A percentile compares a stretch with the other conserved stretches of the same genome.
These are phyloP conservation scores for Mugil cephalus DNA, from an alignment of 2,113 vertebrate species.

Conservation along the genomic window DNA sequence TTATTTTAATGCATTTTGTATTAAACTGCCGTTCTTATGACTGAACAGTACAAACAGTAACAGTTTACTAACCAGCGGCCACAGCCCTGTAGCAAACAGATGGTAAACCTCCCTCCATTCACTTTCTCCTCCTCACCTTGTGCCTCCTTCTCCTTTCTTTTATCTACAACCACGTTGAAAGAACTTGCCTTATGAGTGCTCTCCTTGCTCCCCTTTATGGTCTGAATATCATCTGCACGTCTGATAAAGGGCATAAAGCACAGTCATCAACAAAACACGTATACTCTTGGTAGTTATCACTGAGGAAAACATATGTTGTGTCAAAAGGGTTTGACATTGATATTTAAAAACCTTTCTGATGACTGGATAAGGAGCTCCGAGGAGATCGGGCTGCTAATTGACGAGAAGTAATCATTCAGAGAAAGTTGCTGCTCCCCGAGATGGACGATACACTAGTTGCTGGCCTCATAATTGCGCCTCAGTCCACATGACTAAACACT, in stretches of 20 bases:
- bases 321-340: constrained; percentile 23
- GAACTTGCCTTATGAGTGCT: neutral
- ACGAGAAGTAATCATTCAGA: constrained; percentile 42
- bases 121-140: neutral
- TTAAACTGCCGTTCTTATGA: too few species aligned
- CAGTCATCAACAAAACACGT: constrained; percentile 35
- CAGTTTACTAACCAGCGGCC: too few species aligned
- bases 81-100: too few species aligned
- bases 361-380: constrained; percentile 6
- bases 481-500: constrained; percentile 17
- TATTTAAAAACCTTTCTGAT: constrained; percentile 21
- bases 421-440: constrained; percentile 10
- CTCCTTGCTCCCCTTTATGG: neutral
- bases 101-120: neutral
- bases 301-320: constrained; percentile 20
- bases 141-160: neutral
- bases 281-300: constrained; percentile 38
- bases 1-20: too few species aligned
- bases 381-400: constrained; percentile 57
- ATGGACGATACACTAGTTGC: constrained; percentile 10
- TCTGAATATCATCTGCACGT: constrained; percentile 52
- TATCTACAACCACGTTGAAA: neutral
- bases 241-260: constrained; percentile 40
- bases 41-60: too few species aligned
- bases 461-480: constrained; percentile 10